Conservation (phyloP, 2,797 vertebrate species). For the Hydrophis major region DNA sequence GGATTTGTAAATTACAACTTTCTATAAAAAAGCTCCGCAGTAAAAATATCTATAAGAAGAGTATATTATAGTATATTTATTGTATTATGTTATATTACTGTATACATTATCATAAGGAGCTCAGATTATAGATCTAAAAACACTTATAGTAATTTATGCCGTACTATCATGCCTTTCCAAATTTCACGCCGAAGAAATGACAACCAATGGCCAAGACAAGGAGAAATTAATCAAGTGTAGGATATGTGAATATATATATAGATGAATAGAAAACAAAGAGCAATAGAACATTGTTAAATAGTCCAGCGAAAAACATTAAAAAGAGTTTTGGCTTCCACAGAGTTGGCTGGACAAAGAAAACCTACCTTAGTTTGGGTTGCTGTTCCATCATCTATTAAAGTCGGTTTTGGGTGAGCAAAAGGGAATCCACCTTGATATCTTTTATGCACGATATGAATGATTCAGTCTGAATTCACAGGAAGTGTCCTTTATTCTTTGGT, state of each 20-base stretch:
- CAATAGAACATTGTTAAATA: not conserved
- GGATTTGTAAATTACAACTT: not conserved
- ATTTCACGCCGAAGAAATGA: not conserved
- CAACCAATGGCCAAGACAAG: not conserved
- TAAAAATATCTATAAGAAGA: not conserved
- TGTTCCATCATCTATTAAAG: not conserved
- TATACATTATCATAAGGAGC: not conserved
- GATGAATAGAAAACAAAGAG: not conserved
- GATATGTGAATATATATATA: not conserved
- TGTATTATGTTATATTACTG: not conserved
- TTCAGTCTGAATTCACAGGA: conserved; percentile 23
- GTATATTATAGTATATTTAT: not conserved
- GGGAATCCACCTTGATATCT: not conserved
- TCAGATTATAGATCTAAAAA: not conserved
- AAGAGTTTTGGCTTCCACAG: not conserved
- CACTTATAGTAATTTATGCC: not conserved
- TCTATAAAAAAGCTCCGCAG: not conserved
- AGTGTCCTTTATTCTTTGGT: conserved; percentile 9
- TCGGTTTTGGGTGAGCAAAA: not conserved
- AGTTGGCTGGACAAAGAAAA: not conserved
- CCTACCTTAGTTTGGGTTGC: conserved; percentile 17
- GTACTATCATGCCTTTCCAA: not conserved
- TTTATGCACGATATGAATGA: not conserved
- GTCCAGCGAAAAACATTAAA: not conserved
- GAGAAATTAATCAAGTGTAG: not conserved